Evolutionary conservation across 1,140 invertebrate species (phyloP).

Genomic region (Protaetia brevitarsis): DNA sequence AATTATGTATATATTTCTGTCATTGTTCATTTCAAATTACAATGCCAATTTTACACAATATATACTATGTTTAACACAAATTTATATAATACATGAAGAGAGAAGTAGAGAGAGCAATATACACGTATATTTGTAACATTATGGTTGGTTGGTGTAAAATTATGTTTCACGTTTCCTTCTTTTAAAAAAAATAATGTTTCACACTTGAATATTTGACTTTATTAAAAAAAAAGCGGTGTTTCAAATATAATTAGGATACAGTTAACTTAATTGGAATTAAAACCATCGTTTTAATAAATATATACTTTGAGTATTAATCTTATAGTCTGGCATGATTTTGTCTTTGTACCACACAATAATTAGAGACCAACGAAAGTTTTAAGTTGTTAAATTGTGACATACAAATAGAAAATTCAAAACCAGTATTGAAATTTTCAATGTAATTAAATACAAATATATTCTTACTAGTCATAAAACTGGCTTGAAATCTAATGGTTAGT

Average conservation of each 20-base stretch:
- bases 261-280: neutral
- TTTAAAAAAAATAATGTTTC: no score
- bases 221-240: no score
- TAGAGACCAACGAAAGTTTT: constrained; percentile 14
- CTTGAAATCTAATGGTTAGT: no score
- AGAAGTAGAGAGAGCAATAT: neutral
- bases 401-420: no score
- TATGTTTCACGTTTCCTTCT: no score
- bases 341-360: neutral
- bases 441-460: no score
- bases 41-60: constrained; percentile 15
- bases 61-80: constrained; percentile 4
- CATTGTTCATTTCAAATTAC: constrained; percentile 14
- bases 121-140: constrained; percentile 2
- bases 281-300: constrained; percentile 6
- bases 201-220: no score
- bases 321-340: constrained; percentile 1
- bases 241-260: no score
- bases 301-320: constrained; percentile 17
- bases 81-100: neutral
- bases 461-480: no score
- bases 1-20: constrained; percentile 17
- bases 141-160: neutral
- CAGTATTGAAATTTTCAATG: no score
- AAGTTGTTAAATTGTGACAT: no score